A percentile compares a stretch with the other conserved stretches of the same genome.
These are phyloP conservation scores for Venustaconcha ellipsiformis DNA, from an alignment of 1,140 invertebrate species.

Conservation along the genomic window DNA sequence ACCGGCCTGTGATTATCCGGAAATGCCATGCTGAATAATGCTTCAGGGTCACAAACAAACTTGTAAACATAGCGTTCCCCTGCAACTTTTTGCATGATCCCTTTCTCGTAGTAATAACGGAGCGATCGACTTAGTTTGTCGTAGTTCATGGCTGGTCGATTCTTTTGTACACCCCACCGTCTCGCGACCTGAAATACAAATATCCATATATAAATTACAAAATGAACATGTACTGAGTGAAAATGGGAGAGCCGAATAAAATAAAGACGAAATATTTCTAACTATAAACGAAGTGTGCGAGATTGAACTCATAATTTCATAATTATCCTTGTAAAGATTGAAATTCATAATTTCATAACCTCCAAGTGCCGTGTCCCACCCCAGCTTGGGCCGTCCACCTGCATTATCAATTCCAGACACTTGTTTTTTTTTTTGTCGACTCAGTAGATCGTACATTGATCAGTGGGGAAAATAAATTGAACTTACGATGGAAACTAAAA, in stretches of 20 bases:
- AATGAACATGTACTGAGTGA: too few species aligned
- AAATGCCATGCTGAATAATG: constrained; percentile 87
- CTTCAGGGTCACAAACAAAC: constrained; percentile 95
- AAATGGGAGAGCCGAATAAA: neutral
- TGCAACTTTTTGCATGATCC: constrained; percentile 76
- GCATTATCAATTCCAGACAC: too few species aligned
- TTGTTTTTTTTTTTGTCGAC: too few species aligned
- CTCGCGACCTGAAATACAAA: constrained; percentile 70
- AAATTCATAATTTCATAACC: too few species aligned
- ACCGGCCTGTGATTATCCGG: constrained; percentile 65
- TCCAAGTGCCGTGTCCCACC: too few species aligned
- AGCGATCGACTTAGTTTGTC: constrained; percentile 94
- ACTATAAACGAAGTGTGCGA: too few species aligned
- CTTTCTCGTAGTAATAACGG: constrained; percentile 97
- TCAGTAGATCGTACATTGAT: too few species aligned
- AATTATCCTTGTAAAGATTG: too few species aligned
- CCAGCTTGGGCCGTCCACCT: too few species aligned
- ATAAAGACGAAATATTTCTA: neutral
- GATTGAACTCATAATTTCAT: too few species aligned
- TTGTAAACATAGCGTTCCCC: constrained; percentile 96
- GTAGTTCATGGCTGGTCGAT: constrained; percentile 97
- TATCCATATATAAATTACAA: neutral
- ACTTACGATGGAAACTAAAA: too few species aligned
- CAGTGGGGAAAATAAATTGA: too few species aligned
- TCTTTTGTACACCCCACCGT: constrained; percentile 74